A percentile compares a stretch with the other conserved stretches of the same genome.
These are phyloP conservation scores for Formica exsecta DNA, from an alignment of 1,140 invertebrate genomes.

Conservation along the genomic window DNA sequence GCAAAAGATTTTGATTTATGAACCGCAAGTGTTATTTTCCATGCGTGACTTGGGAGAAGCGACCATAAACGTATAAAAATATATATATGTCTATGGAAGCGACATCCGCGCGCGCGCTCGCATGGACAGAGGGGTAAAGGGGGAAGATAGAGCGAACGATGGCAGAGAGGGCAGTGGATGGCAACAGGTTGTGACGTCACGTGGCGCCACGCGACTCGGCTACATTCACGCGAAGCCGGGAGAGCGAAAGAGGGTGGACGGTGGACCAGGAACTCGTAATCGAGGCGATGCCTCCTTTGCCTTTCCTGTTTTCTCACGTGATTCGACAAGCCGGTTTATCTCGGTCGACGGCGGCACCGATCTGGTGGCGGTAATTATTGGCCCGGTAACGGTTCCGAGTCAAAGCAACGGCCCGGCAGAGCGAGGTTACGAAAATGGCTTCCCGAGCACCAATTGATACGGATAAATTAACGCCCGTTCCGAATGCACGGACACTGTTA, in stretches of 20 bases:
- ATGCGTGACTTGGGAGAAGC: not conserved
- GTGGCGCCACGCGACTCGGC: constrained; percentile 79
- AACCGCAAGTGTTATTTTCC: not conserved
- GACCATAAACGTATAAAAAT: not conserved
- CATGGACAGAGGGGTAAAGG: constrained; percentile 2
- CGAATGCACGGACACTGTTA: constrained; percentile 26
- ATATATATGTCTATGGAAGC: too few relatives aligned
- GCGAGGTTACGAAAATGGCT: constrained; percentile 45
- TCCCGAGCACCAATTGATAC: constrained; percentile 59
- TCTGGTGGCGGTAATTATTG: constrained; percentile 71
- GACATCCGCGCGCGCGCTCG: not conserved
- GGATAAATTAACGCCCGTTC: constrained; percentile 20
- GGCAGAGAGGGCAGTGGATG: constrained; percentile 77
- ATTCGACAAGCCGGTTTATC: constrained; percentile 75
- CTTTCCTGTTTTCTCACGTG: constrained; percentile 75
- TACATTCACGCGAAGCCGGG: constrained; percentile 81
- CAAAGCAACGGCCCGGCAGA: constrained; percentile 51
- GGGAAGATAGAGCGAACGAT: constrained; percentile 28
- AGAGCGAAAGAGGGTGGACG: constrained; percentile 71
- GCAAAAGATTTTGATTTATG: not conserved
- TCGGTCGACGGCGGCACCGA: constrained; percentile 49
- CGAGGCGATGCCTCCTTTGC: constrained; percentile 45
- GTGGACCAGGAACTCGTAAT: constrained; percentile 76
- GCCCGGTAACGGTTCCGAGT: constrained; percentile 71
- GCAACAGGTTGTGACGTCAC: constrained; percentile 84